These are phyloP conservation scores for Aleiodes testaceus DNA, from an alignment of 2,888 invertebrate species.

Conservation along the genomic window DNA sequence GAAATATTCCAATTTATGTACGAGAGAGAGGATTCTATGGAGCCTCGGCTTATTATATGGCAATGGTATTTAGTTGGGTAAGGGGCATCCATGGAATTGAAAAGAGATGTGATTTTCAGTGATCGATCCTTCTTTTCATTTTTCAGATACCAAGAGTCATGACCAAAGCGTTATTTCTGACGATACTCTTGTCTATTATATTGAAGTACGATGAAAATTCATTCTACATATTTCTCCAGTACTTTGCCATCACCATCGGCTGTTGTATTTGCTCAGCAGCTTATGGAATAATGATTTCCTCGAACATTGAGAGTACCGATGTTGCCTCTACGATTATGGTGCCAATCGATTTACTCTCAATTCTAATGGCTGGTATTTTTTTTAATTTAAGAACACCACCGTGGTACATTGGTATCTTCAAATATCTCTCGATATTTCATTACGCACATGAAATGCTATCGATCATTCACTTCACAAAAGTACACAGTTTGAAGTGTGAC, in stretches of 20 bases:
- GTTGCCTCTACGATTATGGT: slow-evolving; percentile 74
- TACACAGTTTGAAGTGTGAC: slow-evolving; percentile 60
- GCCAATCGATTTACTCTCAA: slow-evolving; percentile 73
- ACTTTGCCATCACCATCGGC: slow-evolving; percentile 44
- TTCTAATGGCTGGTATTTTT: slow-evolving; percentile 75
- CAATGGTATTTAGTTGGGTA: slow-evolving; percentile 60
- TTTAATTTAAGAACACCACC: slow-evolving; percentile 57
- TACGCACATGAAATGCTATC: slow-evolving; percentile 75
- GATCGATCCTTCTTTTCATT: neutral
- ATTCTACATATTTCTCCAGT: slow-evolving; percentile 41
- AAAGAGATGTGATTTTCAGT: neutral
- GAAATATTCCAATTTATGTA: slow-evolving; percentile 72
- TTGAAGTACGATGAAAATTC: slow-evolving; percentile 42
- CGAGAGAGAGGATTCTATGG: slow-evolving; percentile 74
- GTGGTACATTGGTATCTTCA: slow-evolving; percentile 71
- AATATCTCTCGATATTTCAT: slow-evolving; percentile 75
- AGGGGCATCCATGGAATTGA: slow-evolving; percentile 31
- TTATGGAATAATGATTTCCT: slow-evolving; percentile 74
- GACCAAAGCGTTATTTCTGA: slow-evolving; percentile 53
- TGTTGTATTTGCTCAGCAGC: slow-evolving; percentile 53
- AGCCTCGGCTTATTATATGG: slow-evolving; percentile 72
- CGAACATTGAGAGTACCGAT: slow-evolving; percentile 73
- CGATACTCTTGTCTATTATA: slow-evolving; percentile 49
- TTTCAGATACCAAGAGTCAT: slow-evolving; percentile 55
- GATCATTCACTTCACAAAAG: slow-evolving; percentile 75